Conservation (phyloP, 2,888 invertebrate genomes). For the Tetheella fluctuosa region DNA sequence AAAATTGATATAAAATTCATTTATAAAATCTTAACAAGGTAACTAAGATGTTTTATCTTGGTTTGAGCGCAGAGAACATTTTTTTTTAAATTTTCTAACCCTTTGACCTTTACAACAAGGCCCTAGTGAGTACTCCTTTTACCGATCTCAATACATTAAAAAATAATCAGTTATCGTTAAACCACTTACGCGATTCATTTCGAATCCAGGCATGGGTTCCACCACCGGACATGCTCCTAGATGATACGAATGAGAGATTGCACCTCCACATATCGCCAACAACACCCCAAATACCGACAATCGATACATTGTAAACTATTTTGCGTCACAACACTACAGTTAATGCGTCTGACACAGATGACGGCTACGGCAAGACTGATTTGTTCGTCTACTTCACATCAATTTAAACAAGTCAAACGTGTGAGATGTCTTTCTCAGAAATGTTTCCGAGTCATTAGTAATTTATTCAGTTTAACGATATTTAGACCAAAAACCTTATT, state of each 20-base stretch:
- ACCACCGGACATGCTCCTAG: conserved; percentile 89
- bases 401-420: neutral
- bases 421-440: conserved; percentile 6
- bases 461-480: neutral
- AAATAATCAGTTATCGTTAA: neutral
- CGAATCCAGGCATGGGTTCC: conserved; percentile 88
- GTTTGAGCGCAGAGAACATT: too few relatives aligned
- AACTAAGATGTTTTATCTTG: too few relatives aligned
- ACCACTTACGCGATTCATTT: conserved; percentile 88
- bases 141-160: too few relatives aligned
- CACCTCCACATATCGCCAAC: conserved; percentile 59
- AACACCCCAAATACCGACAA: conserved; percentile 37
- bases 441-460: neutral
- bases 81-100: too few relatives aligned
- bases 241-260: conserved; percentile 87
- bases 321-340: conserved; percentile 2
- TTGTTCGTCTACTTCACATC: neutral
- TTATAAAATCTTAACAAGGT: too few relatives aligned
- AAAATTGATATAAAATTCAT: too few relatives aligned
- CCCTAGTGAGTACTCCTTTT: too few relatives aligned
- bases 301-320: conserved; percentile 18
- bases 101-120: neutral
- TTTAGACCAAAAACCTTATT: neutral
- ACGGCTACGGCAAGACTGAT: neutral
- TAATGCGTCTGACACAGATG: neutral